Conservation (phyloP, 2,888 invertebrate species). For the Agriopis marginaria region DNA sequence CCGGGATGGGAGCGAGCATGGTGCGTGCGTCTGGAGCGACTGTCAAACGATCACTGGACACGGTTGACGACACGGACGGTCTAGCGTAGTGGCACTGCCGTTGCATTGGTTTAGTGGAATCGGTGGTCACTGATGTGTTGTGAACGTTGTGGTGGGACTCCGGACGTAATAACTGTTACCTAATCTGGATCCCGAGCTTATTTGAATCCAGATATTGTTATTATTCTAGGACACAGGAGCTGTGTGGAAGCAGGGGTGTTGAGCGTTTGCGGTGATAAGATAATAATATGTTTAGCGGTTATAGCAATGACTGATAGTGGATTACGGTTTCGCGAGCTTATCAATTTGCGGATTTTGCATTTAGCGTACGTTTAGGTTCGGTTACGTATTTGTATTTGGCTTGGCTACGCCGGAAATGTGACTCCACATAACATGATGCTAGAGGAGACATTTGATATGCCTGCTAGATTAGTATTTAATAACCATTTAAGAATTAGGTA, state of each 20-base stretch:
- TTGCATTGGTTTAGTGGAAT: slow-evolving; percentile 13
- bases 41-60: slow-evolving; percentile 45
- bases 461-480: neutral
- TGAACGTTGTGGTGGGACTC: slow-evolving; percentile 15
- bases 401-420: neutral
- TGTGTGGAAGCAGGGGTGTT: slow-evolving; percentile 13
- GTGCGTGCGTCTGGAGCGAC: slow-evolving; percentile 61
- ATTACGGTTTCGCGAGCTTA: slow-evolving; percentile 21
- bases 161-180: slow-evolving; percentile 21
- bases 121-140: slow-evolving; percentile 20
- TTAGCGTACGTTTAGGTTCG: neutral
- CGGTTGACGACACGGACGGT: neutral
- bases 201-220: neutral
- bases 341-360: neutral
- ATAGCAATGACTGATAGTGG: slow-evolving; percentile 29
- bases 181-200: slow-evolving; percentile 17
- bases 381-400: neutral
- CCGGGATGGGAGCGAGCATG: slow-evolving; percentile 71
- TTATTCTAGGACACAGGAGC: slow-evolving; percentile 17
- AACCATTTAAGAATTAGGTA: too few species aligned
- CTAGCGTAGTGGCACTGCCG: neutral
- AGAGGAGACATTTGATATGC: neutral
- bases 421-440: neutral
- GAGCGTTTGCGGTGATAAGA: slow-evolving; percentile 38
- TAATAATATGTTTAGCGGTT: slow-evolving; percentile 30